Conservation (phyloP, 2,797 vertebrate species). For the Ciconia nigra region DNA sequence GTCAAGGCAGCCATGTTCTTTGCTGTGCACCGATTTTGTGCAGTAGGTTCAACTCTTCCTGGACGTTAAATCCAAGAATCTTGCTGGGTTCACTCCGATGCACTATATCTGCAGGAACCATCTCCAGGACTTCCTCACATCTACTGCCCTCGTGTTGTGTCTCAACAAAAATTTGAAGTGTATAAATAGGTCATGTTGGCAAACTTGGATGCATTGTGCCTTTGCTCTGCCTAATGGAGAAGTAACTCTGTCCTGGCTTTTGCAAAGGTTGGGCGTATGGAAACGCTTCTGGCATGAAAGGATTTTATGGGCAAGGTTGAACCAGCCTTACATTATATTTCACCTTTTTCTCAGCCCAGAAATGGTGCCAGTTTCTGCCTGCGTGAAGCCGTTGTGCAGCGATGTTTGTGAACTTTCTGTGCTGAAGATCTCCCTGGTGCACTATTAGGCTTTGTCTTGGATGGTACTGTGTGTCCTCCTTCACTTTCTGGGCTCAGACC, state of each 20-base stretch:
- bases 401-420: not conserved
- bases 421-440: not conserved
- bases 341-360: not conserved
- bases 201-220: fast-evolving
- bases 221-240: not conserved
- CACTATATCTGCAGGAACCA: not conserved
- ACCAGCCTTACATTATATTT: not conserved
- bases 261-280: not conserved
- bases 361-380: not conserved
- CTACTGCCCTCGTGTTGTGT: not conserved
- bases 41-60: not conserved
- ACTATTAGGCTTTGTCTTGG: not conserved
- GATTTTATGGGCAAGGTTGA: not conserved
- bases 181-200: not conserved
- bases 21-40: not conserved
- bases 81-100: not conserved
- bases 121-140: not conserved
- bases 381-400: not conserved
- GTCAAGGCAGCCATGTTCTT: not conserved
- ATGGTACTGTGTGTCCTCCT: not conserved
- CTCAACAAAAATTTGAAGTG: not conserved
- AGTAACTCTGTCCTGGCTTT: not conserved
- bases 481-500: not conserved
- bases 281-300: not conserved
- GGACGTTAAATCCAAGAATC: not conserved